These are phyloP conservation scores for Brachypterus glaber DNA, from an alignment of 2,888 invertebrate genomes.

Conservation along the genomic window DNA sequence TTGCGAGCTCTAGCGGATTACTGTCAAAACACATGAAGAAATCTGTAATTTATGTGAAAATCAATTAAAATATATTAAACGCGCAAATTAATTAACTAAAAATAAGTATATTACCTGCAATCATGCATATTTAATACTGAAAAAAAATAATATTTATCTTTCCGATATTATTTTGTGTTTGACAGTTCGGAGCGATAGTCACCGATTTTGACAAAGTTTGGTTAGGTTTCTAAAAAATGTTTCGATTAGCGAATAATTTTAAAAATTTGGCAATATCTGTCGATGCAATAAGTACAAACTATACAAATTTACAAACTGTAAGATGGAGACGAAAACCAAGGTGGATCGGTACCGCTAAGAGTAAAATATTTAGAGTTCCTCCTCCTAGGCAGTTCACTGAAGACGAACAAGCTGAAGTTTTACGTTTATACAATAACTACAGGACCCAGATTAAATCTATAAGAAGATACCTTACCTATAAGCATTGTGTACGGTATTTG, in stretches of 20 bases:
- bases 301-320: slow-evolving; percentile 30
- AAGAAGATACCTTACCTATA: slow-evolving; percentile 25
- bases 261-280: slow-evolving; percentile 9
- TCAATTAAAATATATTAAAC: too few species aligned
- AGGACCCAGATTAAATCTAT: slow-evolving; percentile 46
- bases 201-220: too few species aligned
- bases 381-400: slow-evolving; percentile 46
- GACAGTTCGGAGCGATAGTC: too few species aligned
- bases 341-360: slow-evolving; percentile 72
- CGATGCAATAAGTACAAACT: slow-evolving; percentile 1
- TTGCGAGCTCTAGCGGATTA: slow-evolving; percentile 2
- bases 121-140: too few species aligned
- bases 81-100: too few species aligned
- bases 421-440: slow-evolving; percentile 62
- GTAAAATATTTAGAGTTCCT: slow-evolving; percentile 65
- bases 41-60: too few species aligned
- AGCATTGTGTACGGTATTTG: slow-evolving; percentile 24
- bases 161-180: too few species aligned
- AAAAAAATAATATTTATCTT: too few species aligned
- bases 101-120: too few species aligned
- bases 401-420: slow-evolving; percentile 58
- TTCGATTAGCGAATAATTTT: slow-evolving; percentile 17
- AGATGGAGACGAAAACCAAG: slow-evolving; percentile 64
- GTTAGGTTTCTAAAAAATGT: too few species aligned
- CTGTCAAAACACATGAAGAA: too few species aligned